These are phyloP conservation scores for Zoanthus gigantus DNA, from an alignment of 92 coral and sea anemone genomes.

Conservation along the genomic window DNA sequence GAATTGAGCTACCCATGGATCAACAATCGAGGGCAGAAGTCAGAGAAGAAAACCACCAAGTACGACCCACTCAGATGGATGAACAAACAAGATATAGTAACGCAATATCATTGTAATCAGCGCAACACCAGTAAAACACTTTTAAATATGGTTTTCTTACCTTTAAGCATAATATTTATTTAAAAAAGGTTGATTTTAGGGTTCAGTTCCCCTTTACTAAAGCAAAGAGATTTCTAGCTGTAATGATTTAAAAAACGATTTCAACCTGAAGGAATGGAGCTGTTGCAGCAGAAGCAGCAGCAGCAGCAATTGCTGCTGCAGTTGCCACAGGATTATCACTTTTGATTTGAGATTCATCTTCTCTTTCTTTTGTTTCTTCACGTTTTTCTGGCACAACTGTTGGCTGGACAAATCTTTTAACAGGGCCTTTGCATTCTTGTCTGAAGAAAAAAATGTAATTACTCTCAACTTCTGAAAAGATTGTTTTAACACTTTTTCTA, in stretches of 20 bases:
- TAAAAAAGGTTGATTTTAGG: too few species aligned
- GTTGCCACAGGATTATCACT: slow-evolving; percentile 66
- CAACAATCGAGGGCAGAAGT: too few species aligned
- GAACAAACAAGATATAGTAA: too few species aligned
- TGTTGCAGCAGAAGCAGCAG: slow-evolving; percentile 90
- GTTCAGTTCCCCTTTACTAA: too few species aligned
- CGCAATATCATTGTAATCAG: too few species aligned
- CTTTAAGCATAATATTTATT: too few species aligned
- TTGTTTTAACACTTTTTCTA: too few species aligned
- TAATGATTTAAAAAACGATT: not conserved
- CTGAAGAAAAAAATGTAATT: slow-evolving; percentile 36
- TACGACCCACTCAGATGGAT: too few species aligned
- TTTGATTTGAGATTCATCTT: slow-evolving; percentile 29
- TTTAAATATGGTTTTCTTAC: too few species aligned
- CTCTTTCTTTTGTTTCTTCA: slow-evolving; percentile 24
- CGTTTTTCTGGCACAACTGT: slow-evolving; percentile 64
- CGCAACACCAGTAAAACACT: too few species aligned
- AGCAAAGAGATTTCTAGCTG: not conserved
- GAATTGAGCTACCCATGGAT: too few species aligned
- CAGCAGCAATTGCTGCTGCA: slow-evolving; percentile 89
- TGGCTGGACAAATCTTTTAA: slow-evolving; percentile 86
- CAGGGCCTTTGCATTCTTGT: slow-evolving; percentile 78
- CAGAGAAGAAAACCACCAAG: too few species aligned
- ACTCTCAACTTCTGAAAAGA: not conserved
- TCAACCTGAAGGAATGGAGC: slow-evolving; percentile 90